phyloP scores from a whole-genome alignment of 30 jellyfish, hydroid and myxozoan species.

The Mastigias papua region DNA sequence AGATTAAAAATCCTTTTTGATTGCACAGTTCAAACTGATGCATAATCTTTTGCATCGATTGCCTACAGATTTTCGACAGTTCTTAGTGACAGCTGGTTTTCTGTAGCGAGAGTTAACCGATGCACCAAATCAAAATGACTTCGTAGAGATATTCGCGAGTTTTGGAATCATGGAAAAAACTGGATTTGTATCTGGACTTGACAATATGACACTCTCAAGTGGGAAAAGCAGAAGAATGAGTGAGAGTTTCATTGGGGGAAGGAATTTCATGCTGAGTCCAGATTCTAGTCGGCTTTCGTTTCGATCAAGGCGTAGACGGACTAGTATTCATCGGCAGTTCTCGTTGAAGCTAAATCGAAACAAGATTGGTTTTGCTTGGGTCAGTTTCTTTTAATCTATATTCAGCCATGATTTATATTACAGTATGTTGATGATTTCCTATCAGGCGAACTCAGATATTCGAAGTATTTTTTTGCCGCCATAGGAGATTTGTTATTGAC shows the following conservation, averaged over 20 bases:
- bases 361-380: slow-evolving; percentile 56
- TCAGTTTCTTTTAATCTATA: slow-evolving; percentile 16
- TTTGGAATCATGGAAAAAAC: slow-evolving; percentile 1
- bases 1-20: no score
- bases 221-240: slow-evolving; percentile 49
- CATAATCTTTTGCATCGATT: no score
- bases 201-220: slow-evolving; percentile 32
- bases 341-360: slow-evolving; percentile 61
- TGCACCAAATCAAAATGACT: no score
- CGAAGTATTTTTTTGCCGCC: background rate
- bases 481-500: background rate
- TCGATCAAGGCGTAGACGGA: slow-evolving; percentile 50
- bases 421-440: no score
- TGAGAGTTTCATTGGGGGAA: slow-evolving; percentile 26
- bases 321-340: slow-evolving; percentile 65
- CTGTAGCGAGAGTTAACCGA: no score
- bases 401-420: background rate
- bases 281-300: slow-evolving; percentile 3
- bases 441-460: background rate
- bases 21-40: no score
- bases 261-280: slow-evolving; percentile 6
- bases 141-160: background rate
- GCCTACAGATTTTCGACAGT: background rate
- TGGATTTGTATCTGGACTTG: background rate
- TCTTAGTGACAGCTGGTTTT: no score